phyloP scores from a whole-genome alignment of 2,888 invertebrate genomes.

The Sphaerophoria taeniata region DNA sequence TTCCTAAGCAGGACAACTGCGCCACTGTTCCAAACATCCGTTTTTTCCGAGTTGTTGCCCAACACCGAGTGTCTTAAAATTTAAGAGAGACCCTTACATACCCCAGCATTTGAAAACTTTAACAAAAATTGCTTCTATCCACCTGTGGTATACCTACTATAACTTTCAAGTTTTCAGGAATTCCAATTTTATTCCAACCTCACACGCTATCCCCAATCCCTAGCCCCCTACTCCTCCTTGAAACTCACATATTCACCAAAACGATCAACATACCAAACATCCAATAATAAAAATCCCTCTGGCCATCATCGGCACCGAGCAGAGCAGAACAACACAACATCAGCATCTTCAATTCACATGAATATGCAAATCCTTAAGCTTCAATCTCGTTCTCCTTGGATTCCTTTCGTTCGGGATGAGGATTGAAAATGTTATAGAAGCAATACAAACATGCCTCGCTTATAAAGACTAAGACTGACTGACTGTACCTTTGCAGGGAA shows the following conservation, averaged over 20 bases:
- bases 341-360: conserved; percentile 59
- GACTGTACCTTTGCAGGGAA: too few species aligned
- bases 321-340: neutral
- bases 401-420: conserved; percentile 22
- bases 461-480: too few species aligned
- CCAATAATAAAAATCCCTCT: conserved; percentile 57
- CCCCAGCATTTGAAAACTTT: conserved; percentile 5
- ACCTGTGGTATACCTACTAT: conserved; percentile 30
- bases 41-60: too few species aligned
- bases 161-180: conserved; percentile 22
- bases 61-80: too few species aligned
- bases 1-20: too few species aligned
- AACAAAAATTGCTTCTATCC: conserved; percentile 19
- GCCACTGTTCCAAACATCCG: too few species aligned
- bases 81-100: too few species aligned
- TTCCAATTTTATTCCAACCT: conserved; percentile 61
- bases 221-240: neutral
- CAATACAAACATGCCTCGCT: neutral
- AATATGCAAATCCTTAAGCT: conserved; percentile 70
- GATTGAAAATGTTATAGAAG: neutral
- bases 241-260: neutral
- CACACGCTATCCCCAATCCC: conserved; percentile 51
- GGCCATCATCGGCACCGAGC: conserved; percentile 54
- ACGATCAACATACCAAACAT: conserved; percentile 50
- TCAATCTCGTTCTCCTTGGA: neutral